Evolutionary conservation across 1,140 invertebrate species (phyloP).

Genomic region (Leptopilina boulardi): DNA sequence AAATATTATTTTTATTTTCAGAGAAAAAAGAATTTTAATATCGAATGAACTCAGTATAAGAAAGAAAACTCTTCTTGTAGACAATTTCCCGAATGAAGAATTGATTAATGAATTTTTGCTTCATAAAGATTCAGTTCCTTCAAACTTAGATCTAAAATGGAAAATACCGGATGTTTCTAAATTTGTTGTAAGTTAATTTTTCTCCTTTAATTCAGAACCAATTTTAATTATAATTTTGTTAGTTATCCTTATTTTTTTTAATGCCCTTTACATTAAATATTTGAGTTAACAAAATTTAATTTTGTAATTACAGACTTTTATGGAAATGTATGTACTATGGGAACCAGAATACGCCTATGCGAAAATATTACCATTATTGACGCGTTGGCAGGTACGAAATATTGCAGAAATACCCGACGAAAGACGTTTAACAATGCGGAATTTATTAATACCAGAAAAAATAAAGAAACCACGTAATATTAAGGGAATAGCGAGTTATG

Average conservation of each 20-base stretch:
- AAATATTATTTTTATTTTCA: constrained; percentile 65
- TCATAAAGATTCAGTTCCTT: constrained; percentile 73
- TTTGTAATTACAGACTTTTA: constrained; percentile 78
- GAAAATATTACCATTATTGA: constrained; percentile 86
- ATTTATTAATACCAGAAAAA: constrained; percentile 71
- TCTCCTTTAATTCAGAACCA: background rate
- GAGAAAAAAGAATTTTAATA: constrained; percentile 78
- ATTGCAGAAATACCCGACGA: constrained; percentile 59
- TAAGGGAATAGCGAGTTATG: constrained; percentile 81
- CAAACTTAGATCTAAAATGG: constrained; percentile 78
- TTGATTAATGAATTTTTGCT: constrained; percentile 86
- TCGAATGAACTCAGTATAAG: constrained; percentile 84
- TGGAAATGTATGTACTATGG: constrained; percentile 83
- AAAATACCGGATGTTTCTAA: constrained; percentile 81
- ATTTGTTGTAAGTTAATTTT: constrained; percentile 78
- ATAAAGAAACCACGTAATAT: constrained; percentile 80
- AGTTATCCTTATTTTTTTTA: constrained; percentile 43
- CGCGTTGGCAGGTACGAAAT: constrained; percentile 82
- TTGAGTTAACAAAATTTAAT: no score
- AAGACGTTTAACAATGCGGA: constrained; percentile 48
- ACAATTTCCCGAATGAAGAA: constrained; percentile 83
- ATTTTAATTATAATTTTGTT: background rate
- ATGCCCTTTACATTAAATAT: background rate
- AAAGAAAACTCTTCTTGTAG: constrained; percentile 80
- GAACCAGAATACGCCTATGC: constrained; percentile 85